Evolutionary conservation across 2,888 invertebrate genomes (phyloP).

Genomic region (Agriopis aurantiaria): DNA sequence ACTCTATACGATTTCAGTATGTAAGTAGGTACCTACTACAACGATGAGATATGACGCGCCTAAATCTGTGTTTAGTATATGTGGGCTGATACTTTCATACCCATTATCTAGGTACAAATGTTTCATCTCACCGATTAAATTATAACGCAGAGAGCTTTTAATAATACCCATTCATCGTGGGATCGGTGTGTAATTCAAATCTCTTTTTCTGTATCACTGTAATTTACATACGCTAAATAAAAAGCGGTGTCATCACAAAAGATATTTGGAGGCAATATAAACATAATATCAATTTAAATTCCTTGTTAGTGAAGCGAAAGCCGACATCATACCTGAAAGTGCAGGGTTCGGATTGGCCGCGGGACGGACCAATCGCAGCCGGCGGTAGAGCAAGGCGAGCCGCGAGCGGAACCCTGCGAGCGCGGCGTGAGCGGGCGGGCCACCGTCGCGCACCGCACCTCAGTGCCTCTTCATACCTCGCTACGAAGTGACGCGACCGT

Average conservation of each 20-base stretch:
- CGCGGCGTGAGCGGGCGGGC: constrained; percentile 63
- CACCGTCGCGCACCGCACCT: constrained; percentile 66
- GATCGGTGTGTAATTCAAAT: constrained; percentile 83
- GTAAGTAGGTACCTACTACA: not conserved
- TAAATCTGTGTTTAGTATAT: constrained; percentile 26
- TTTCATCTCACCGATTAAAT: constrained; percentile 65
- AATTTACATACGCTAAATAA: constrained; percentile 86
- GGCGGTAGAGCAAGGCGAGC: constrained; percentile 23
- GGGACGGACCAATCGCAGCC: constrained; percentile 62
- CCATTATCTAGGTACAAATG: constrained; percentile 43
- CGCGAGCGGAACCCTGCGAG: constrained; percentile 54
- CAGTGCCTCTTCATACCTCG: constrained; percentile 81
- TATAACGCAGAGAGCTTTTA: constrained; percentile 70
- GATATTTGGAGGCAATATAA: constrained; percentile 87
- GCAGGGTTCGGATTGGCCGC: constrained; percentile 65
- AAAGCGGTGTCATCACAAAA: constrained; percentile 87
- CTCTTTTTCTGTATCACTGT: constrained; percentile 83
- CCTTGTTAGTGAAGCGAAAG: constrained; percentile 86
- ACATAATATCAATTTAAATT: constrained; percentile 87
- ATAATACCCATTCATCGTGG: constrained; percentile 78
- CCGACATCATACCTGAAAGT: constrained; percentile 84
- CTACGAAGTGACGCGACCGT: constrained; percentile 75
- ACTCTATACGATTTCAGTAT: not conserved
- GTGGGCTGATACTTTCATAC: constrained; percentile 1
- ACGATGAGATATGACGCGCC: not conserved